A percentile compares a stretch with the other conserved stretches of the same genome.
These are phyloP conservation scores for Plotosus lineatus DNA, from an alignment of 2,113 vertebrate species.

Conservation along the genomic window DNA sequence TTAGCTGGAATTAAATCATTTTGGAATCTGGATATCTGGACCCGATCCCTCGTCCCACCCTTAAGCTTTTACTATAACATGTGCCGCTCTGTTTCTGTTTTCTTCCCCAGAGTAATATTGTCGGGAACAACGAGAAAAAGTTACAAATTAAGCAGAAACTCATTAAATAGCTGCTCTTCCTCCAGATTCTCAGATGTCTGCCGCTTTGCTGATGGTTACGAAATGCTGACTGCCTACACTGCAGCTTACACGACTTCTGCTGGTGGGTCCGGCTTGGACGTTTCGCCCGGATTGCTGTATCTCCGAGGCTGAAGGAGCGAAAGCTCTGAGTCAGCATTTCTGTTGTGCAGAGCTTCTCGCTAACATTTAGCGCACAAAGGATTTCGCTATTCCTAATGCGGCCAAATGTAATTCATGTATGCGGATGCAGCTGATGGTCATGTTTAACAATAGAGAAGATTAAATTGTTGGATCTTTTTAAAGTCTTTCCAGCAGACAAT, in stretches of 20 bases:
- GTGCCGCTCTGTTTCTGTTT: background rate
- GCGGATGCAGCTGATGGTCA: conserved; percentile 8
- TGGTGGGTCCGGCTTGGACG: background rate
- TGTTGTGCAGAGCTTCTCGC: conserved; percentile 28
- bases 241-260: conserved; percentile 29
- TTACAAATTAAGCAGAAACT: conserved; percentile 38
- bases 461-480: conserved; percentile 3
- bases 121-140: conserved; percentile 3
- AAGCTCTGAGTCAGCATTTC: conserved; percentile 10
- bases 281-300: background rate
- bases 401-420: conserved; percentile 1
- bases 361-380: conserved; percentile 8
- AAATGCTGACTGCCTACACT: conserved; percentile 26
- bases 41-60: background rate
- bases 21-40: background rate
- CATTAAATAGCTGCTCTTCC: conserved; percentile 33
- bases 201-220: conserved; percentile 39
- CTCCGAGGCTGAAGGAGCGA: conserved; percentile 8
- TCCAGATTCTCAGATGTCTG: conserved; percentile 20
- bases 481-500: conserved; percentile 32
- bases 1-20: background rate
- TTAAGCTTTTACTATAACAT: background rate
- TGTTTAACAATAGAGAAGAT: conserved; percentile 1
- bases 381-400: background rate
- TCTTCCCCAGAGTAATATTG: background rate